Percentiles rank a stretch among this genome's conserved stretches.
Conservation (phyloP, 2,113 vertebrate species). For the Rhinolophus sinicus region DNA sequence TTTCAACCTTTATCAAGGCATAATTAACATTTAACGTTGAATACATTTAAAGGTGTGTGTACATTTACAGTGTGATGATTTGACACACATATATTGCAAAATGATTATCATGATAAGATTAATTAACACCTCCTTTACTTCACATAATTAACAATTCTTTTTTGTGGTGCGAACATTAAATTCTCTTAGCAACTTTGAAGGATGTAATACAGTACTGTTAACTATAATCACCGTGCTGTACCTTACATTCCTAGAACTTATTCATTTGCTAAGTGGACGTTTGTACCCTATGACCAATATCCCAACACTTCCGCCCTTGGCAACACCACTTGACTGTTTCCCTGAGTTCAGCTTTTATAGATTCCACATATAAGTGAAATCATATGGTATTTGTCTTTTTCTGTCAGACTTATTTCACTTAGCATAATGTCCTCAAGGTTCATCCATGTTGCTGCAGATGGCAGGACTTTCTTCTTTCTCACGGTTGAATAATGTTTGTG, state of each 20-base stretch:
- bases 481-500: not conserved
- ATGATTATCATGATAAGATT: not conserved
- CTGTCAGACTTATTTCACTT: not conserved
- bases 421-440: not conserved
- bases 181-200: not conserved
- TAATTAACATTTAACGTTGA: not conserved
- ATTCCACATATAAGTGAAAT: not conserved
- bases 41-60: not conserved
- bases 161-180: not conserved
- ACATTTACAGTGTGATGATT: not conserved
- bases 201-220: not conserved
- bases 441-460: not conserved
- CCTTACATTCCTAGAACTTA: not conserved
- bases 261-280: not conserved
- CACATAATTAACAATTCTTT: not conserved
- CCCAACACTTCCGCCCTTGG: not conserved
- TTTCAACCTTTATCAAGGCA: not conserved
- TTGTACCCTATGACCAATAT: not conserved
- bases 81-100: not conserved
- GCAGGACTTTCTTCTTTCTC: not conserved
- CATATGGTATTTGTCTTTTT: not conserved
- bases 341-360: not conserved
- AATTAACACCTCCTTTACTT: not conserved
- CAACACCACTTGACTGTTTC: not conserved
- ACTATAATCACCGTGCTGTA: not conserved